Evolutionary conservation across 2,797 vertebrate species (phyloP), one percentile per base, ranked within the genome.

Genomic region (Coregonus suidteri): DNA sequence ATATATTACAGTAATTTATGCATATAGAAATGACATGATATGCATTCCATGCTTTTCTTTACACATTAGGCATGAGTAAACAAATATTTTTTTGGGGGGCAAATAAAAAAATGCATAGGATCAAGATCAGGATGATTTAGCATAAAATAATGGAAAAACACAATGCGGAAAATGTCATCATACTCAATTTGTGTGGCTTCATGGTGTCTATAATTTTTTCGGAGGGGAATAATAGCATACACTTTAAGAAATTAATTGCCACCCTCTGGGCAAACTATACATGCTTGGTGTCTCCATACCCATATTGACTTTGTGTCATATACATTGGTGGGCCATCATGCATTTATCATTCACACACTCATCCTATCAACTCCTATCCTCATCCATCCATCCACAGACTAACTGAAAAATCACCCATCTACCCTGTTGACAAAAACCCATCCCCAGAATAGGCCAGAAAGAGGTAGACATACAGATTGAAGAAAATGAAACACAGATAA

Each of bases 381-480:
- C 70, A 71, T 20, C 51, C 47, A 20, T 51, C 68, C n/a, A 51
- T 71, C 51, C 51, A 18, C 13, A 30, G 1, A 15, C 7, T 20
- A 53, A 20, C 35, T 47, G 59, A 30, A 71, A 31, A 25, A 51
- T 71, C n/a, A 25, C 47, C 51, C 1, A 7, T 30, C 25, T 51
- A 53, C 13, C 70, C 70, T 25, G 70, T 47, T 71, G 25, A 37
- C 6, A 31, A 52, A n/a, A n/a, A 3, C 1, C 71, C 53, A 56
- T 59, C 30, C 15, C 15, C 11, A 56, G 3, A 51, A 51, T n/a
- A 37, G n/a, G 47, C 53, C 56, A n/a, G 70, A 20, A 82, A 75
- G 51, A 81, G 41, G 0, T 3, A 30, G 25, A 64, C 20, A n/a
- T 6, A 65, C 31, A 72, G 47, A 68, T 54, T 74, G 52, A 71